Conservation (phyloP, 2,797 vertebrate genomes). For the Thaleichthys pacificus region DNA sequence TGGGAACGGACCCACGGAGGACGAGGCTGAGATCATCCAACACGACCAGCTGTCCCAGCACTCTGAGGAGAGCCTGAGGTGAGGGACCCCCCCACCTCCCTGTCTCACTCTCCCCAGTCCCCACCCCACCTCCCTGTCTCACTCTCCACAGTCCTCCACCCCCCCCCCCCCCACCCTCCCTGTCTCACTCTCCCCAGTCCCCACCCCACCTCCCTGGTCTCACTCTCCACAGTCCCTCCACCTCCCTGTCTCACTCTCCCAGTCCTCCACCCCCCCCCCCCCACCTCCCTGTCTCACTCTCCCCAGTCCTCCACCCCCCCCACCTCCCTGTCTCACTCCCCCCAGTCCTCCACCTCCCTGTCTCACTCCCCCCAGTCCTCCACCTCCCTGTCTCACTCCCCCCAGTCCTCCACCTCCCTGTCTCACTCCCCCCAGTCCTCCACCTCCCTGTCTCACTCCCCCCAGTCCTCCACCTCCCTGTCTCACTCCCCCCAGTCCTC, state of each 20-base stretch:
- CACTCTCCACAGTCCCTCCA: neutral
- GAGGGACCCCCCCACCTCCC: constrained; percentile 49
- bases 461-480: neutral
- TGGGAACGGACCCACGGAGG: constrained; percentile 96
- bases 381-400: neutral
- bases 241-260: neutral
- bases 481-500: neutral
- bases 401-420: neutral
- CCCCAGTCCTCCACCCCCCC: neutral
- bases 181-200: neutral
- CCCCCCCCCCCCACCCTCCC: neutral
- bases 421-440: neutral
- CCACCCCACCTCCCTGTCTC: neutral
- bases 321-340: too few relatives aligned
- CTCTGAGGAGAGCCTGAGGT: constrained; percentile 93
- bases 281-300: neutral
- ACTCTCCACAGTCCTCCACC: neutral
- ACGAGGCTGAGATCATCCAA: constrained; percentile 97
- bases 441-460: neutral
- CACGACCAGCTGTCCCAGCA: constrained; percentile 95
- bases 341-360: neutral
- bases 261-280: neutral
- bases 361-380: too few relatives aligned
- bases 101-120: neutral
- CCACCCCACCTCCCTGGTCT: neutral